These are phyloP conservation scores for Dryas iulia DNA, from an alignment of 1,140 invertebrate genomes.

Conservation along the genomic window DNA sequence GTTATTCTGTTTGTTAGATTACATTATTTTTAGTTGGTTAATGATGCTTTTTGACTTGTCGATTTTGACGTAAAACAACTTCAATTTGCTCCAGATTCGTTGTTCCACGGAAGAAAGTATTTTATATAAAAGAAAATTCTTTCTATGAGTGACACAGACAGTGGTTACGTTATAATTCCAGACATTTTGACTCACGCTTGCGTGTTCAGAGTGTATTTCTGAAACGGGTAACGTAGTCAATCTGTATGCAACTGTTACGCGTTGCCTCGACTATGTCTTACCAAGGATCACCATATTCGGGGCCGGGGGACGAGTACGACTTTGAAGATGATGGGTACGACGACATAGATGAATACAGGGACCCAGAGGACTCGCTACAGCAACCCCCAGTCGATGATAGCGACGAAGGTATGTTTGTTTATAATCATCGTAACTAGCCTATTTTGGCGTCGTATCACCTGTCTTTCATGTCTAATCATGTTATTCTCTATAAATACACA, in stretches of 20 bases:
- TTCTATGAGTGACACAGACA: conserved; percentile 68
- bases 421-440: conserved; percentile 49
- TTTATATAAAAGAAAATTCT: conserved; percentile 43
- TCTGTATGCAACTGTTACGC: conserved; percentile 79
- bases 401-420: conserved; percentile 76
- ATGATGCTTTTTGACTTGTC: conserved; percentile 65
- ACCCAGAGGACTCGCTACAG: conserved; percentile 62
- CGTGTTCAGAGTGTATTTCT: conserved; percentile 56
- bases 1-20: conserved; percentile 5
- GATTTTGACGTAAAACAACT: conserved; percentile 70
- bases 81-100: conserved; percentile 64
- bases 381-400: conserved; percentile 64
- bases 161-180: conserved; percentile 45
- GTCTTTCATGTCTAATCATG: conserved; percentile 31
- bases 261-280: conserved; percentile 77
- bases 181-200: conserved; percentile 39
- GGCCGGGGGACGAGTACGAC: conserved; percentile 74
- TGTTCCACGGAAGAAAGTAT: conserved; percentile 44
- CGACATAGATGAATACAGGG: conserved; percentile 72
- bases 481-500: conserved; percentile 31
- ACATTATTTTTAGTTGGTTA: conserved; percentile 32
- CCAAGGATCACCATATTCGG: conserved; percentile 79
- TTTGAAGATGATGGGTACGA: conserved; percentile 78
- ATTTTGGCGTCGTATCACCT: conserved; percentile 55
- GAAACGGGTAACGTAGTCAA: conserved; percentile 63